Evolutionary conservation across 2,113 vertebrate species (phyloP).

Genomic region (Brachyistius frenatus): DNA sequence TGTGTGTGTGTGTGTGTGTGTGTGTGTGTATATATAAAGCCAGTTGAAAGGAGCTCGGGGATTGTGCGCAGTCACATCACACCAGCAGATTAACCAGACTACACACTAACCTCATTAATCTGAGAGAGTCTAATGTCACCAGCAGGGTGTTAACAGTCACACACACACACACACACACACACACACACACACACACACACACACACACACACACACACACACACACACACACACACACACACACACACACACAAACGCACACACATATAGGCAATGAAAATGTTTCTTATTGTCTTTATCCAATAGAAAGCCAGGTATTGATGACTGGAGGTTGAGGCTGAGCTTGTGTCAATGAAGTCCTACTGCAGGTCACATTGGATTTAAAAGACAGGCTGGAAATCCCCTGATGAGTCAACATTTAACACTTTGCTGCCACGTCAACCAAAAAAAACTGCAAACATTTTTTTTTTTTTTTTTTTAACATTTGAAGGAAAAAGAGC

Average conservation of each 20-base stretch:
- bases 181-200: constrained; percentile 2
- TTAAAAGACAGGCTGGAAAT: constrained; percentile 57
- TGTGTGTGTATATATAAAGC: constrained; percentile 32
- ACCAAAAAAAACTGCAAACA: not conserved
- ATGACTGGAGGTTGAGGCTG: constrained; percentile 5
- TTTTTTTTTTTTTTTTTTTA: constrained; percentile 9
- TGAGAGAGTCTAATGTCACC: constrained; percentile 45
- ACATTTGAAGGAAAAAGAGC: constrained; percentile 22
- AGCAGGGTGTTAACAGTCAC: constrained; percentile 46
- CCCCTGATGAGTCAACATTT: constrained; percentile 53
- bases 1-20: constrained; percentile 7
- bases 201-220: constrained; percentile 1
- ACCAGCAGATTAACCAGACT: constrained; percentile 69
- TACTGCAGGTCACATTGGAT: constrained; percentile 33
- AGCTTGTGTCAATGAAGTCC: constrained; percentile 11
- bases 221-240: constrained; percentile 5
- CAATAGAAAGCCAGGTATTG: constrained; percentile 36
- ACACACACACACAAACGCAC: not conserved
- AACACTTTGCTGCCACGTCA: constrained; percentile 48
- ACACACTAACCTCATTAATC: constrained; percentile 65
- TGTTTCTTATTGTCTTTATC: constrained; percentile 23
- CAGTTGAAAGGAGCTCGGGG: constrained; percentile 47
- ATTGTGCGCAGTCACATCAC: constrained; percentile 41
- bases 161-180: constrained; percentile 20
- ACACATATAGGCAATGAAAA: not conserved